Conservation (phyloP, 2,113 vertebrate genomes). For the Saguinus midas region DNA sequence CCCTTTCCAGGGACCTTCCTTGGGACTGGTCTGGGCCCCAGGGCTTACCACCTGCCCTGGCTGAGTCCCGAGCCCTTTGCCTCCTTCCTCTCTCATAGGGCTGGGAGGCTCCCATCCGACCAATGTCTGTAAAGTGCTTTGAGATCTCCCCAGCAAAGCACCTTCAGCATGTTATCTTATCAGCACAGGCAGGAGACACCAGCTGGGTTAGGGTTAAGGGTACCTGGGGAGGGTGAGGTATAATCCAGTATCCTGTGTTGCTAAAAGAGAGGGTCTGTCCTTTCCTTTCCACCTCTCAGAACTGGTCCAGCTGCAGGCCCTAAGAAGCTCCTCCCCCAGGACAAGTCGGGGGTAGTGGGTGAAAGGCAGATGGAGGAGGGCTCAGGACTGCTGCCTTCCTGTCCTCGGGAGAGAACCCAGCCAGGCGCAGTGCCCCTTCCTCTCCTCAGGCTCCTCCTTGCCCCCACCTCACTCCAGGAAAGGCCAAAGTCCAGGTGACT, state of each 20-base stretch:
- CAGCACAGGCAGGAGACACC: constrained; percentile 1
- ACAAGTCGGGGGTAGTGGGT: not conserved
- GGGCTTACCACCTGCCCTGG: not conserved
- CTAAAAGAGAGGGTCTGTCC: not conserved
- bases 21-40: not conserved
- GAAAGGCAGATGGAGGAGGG: not conserved
- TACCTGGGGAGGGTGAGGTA: not conserved
- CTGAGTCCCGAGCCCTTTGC: not conserved
- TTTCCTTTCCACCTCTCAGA: not conserved
- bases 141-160: constrained; percentile 40
- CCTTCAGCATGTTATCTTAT: constrained; percentile 24
- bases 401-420: not conserved
- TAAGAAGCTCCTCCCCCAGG: not conserved
- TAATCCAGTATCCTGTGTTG: not conserved
- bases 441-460: constrained; percentile 25
- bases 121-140: constrained; percentile 76
- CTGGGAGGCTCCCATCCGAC: constrained; percentile 66
- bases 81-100: constrained; percentile 6
- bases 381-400: not conserved
- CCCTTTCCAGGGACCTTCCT: not conserved
- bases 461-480: constrained; percentile 6
- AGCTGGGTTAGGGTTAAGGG: not conserved
- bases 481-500: constrained; percentile 59
- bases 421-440: constrained; percentile 31
- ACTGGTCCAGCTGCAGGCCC: not conserved